phyloP scores from a whole-genome alignment of 2,888 invertebrate species.

The Ferdinandea cuprea region DNA sequence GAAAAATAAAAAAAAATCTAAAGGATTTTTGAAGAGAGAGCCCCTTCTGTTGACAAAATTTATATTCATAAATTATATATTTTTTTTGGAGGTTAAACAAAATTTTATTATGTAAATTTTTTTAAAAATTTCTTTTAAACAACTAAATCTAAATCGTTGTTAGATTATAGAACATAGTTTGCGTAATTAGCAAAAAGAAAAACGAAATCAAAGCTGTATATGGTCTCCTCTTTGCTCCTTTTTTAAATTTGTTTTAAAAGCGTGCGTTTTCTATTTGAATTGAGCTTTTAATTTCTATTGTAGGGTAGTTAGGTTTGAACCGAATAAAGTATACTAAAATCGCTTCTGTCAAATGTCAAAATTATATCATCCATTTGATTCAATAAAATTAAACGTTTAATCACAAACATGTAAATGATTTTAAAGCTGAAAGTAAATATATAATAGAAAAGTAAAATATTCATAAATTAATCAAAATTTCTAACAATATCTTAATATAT shows the following conservation, averaged over 20 bases:
- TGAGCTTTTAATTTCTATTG: slow-evolving; percentile 36
- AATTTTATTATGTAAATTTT: slow-evolving; percentile 40
- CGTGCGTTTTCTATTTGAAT: slow-evolving; percentile 47
- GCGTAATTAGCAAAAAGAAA: slow-evolving; percentile 8
- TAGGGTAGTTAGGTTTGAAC: slow-evolving; percentile 48
- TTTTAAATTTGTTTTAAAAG: slow-evolving; percentile 27
- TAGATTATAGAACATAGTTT: slow-evolving; percentile 16
- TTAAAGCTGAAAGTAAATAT: too few relatives aligned
- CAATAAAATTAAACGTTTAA: too few relatives aligned
- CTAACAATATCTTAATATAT: too few relatives aligned
- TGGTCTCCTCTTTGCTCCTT: slow-evolving; percentile 66
- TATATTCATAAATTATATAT: background rate
- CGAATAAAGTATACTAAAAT: slow-evolving; percentile 17
- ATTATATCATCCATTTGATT: too few relatives aligned
- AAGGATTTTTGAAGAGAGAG: slow-evolving; percentile 53
- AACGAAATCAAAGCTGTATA: slow-evolving; percentile 47
- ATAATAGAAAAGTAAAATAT: too few relatives aligned
- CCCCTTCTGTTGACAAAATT: slow-evolving; percentile 55
- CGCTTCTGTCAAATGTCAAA: slow-evolving; percentile 16
- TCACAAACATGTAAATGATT: too few relatives aligned
- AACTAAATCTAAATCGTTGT: slow-evolving; percentile 24
- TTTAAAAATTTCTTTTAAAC: slow-evolving; percentile 54
- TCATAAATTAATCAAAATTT: too few relatives aligned
- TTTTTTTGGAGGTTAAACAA: slow-evolving; percentile 33
- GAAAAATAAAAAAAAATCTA: slow-evolving; percentile 20